Evolutionary conservation across 2,888 invertebrate species (phyloP), one percentile per base, ranked within the genome.

Genomic region (Antheraea yamamai): DNA sequence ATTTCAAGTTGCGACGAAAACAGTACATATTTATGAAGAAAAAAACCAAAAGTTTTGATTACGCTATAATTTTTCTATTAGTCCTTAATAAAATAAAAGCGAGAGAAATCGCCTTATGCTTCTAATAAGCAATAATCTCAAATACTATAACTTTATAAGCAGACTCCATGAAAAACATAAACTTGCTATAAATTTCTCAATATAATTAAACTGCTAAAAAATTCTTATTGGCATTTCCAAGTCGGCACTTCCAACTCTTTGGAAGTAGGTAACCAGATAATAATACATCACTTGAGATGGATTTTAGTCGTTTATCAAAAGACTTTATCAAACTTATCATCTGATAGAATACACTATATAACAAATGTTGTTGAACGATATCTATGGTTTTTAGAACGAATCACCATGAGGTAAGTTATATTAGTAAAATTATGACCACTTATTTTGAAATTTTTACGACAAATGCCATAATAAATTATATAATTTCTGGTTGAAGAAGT

Each of bases 331-430:
- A 71, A 71, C 52, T 30, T 52, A 70, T 75, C 64, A 47, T 26
- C 47, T 58, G 74, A 74, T 74, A 73, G n/a, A 77, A 77, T 77
- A 75, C 52, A 74, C 74, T 77, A 75, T 75, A 75, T 61, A 75
- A 72, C 47, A 30, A 39, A 47, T 20, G 26, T 26, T 26, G 10
- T 20, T 58, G 51, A 72, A n/a, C 26, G n/a, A 8, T 51, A 23
- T 30, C 18, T 55, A 51, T 18, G 61, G 35, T 26, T 47, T 72
- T 72, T 26, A 7, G 23, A 58, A 72, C 4, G 6, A 58, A 61
- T 61, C 72, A 75, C 8, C 74, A 75, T 75, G 74, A 61, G 74
- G 74, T 75, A 61, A 71, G 74, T 75, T 35, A 39, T 20, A 39
- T 70, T 30, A 26, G 14, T 4, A 30, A 30, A 4, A 66, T 14